These are phyloP conservation scores for Pachyramphus minor DNA, from an alignment of 2,113 vertebrate species.

Conservation along the genomic window DNA sequence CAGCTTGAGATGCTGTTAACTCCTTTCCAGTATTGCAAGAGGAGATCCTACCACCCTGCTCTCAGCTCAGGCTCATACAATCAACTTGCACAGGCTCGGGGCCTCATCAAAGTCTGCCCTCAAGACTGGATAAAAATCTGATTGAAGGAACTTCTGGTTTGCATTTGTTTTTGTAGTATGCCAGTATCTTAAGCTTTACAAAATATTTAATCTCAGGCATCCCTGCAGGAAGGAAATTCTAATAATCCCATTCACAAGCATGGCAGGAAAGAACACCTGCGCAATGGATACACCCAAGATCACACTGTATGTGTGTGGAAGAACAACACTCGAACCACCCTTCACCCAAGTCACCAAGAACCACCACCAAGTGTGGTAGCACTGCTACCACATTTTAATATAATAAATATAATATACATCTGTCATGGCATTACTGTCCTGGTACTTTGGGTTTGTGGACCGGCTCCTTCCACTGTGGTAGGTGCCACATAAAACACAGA, in stretches of 20 bases:
- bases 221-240: background rate
- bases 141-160: background rate
- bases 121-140: background rate
- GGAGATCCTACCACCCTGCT: background rate
- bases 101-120: background rate
- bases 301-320: background rate
- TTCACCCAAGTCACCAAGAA: background rate
- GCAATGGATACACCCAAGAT: background rate
- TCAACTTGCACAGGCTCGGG: background rate
- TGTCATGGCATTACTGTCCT: background rate
- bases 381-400: background rate
- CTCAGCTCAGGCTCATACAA: background rate
- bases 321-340: background rate
- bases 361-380: background rate
- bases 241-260: background rate
- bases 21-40: background rate
- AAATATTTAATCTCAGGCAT: background rate
- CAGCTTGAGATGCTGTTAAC: background rate
- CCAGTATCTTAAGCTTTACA: background rate
- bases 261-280: background rate
- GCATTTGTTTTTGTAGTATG: background rate
- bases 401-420: background rate
- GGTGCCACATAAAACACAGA: background rate
- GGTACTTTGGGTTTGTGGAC: background rate
- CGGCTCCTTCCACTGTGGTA: rapidly evolving